These are phyloP conservation scores for Tanaodytes sp. DNA, from an alignment of 2,888 invertebrate genomes.

Conservation along the genomic window DNA sequence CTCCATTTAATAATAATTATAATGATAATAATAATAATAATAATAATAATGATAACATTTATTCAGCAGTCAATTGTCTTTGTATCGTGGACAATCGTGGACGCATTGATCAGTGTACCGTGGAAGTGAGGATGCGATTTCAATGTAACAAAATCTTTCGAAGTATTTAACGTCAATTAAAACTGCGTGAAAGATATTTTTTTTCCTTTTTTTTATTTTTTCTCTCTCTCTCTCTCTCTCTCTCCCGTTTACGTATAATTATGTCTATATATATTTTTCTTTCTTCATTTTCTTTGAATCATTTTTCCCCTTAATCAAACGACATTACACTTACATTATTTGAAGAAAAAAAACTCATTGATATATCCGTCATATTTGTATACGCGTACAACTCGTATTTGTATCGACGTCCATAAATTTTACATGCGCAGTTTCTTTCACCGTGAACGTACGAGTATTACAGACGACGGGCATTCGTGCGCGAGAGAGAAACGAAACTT, in stretches of 20 bases:
- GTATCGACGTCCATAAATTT: slow-evolving; percentile 18
- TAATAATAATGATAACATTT: no score
- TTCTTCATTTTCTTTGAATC: slow-evolving; percentile 51
- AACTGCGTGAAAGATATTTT: slow-evolving; percentile 9
- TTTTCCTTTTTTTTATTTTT: no score
- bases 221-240: background rate
- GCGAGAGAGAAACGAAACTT: no score
- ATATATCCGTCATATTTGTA: no score
- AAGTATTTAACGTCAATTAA: slow-evolving; percentile 28
- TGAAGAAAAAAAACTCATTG: no score
- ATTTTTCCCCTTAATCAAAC: no score
- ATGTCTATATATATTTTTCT: no score
- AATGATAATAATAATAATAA: no score
- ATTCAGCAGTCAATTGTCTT: slow-evolving; percentile 30
- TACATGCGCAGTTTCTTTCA: slow-evolving; percentile 33
- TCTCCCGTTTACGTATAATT: slow-evolving; percentile 43
- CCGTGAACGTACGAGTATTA: no score
- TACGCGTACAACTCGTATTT: slow-evolving; percentile 32
- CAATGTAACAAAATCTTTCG: slow-evolving; percentile 23
- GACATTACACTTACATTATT: no score
- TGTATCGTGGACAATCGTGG: slow-evolving; percentile 10
- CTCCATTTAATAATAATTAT: slow-evolving; percentile 36
- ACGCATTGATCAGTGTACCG: slow-evolving; percentile 60
- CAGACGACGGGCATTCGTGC: no score
- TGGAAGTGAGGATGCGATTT: slow-evolving; percentile 54